These are phyloP conservation scores for Lucilia sericata DNA, from an alignment of 1,140 invertebrate species.

Conservation along the genomic window DNA sequence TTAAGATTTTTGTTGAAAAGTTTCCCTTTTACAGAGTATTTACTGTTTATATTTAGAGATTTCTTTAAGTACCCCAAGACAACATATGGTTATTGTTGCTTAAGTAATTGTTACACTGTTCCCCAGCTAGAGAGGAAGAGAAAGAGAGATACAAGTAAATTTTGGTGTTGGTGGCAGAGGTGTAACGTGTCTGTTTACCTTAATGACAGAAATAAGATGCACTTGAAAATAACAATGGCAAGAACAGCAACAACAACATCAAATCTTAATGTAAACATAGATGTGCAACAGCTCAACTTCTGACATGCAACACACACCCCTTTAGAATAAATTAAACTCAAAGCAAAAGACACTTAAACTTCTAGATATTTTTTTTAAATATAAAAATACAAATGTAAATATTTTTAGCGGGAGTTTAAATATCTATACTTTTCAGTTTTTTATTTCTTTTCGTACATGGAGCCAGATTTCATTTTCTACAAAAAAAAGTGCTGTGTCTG, in stretches of 20 bases:
- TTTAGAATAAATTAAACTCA: too few relatives aligned
- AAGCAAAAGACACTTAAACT: too few relatives aligned
- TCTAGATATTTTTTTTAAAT: too few relatives aligned
- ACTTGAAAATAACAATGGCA: constrained; percentile 20
- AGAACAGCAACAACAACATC: not conserved
- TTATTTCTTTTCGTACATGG: too few relatives aligned
- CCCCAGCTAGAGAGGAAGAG: not conserved
- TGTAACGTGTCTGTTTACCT: not conserved
- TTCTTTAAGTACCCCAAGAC: not conserved
- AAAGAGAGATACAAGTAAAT: not conserved
- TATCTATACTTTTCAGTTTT: too few relatives aligned
- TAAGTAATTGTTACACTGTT: not conserved
- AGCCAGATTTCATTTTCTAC: too few relatives aligned
- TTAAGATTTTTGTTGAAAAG: too few relatives aligned
- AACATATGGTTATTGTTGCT: not conserved
- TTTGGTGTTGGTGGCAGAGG: too few relatives aligned
- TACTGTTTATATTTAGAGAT: not conserved
- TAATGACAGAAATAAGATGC: constrained; percentile 34
- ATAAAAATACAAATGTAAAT: too few relatives aligned
- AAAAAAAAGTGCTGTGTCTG: too few relatives aligned
- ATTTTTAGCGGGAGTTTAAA: too few relatives aligned
- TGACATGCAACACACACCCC: too few relatives aligned
- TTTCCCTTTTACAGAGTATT: not conserved
- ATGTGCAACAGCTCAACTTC: not conserved
- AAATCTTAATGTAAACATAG: not conserved